A percentile compares a stretch with the other conserved stretches of the same genome.
These are phyloP conservation scores for Eupithecia inturbata DNA, from an alignment of 2,888 invertebrate species.

Conservation along the genomic window DNA sequence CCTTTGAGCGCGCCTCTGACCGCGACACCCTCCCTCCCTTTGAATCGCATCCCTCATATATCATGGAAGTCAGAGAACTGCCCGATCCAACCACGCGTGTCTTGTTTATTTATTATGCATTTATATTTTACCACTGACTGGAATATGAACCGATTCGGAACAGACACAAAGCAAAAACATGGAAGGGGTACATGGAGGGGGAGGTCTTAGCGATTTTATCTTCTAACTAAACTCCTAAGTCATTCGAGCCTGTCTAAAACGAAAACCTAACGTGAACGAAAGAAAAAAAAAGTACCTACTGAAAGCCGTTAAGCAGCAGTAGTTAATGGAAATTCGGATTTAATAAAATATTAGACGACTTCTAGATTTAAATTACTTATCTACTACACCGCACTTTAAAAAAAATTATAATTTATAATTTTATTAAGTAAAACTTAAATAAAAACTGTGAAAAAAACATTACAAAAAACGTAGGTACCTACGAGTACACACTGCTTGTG, in stretches of 20 bases:
- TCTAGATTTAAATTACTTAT: background rate
- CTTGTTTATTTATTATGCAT: slow-evolving; percentile 45
- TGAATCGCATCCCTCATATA: slow-evolving; percentile 67
- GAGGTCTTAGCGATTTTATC: slow-evolving; percentile 1
- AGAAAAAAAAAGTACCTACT: background rate
- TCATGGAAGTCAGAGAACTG: slow-evolving; percentile 59
- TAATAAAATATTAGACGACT: background rate
- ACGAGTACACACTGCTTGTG: too few relatives aligned
- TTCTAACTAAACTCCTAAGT: background rate
- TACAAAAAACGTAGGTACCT: too few relatives aligned
- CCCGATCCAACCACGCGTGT: slow-evolving; percentile 44
- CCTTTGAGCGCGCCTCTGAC: slow-evolving; percentile 77
- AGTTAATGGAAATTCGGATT: background rate
- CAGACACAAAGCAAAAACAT: slow-evolving; percentile 18
- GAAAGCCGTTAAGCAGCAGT: background rate
- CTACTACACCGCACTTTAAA: background rate
- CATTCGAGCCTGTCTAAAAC: slow-evolving; percentile 2
- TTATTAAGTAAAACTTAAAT: too few relatives aligned
- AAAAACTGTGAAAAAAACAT: too few relatives aligned
- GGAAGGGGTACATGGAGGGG: slow-evolving; percentile 1
- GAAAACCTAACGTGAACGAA: background rate
- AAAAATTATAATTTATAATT: background rate
- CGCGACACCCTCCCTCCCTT: slow-evolving; percentile 66
- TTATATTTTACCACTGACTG: slow-evolving; percentile 41
- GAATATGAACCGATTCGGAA: slow-evolving; percentile 16